A percentile compares a stretch with the other conserved stretches of the same genome.
These are phyloP conservation scores for Pherbina coryleti DNA, from an alignment of 2,888 invertebrate genomes.

Conservation along the genomic window DNA sequence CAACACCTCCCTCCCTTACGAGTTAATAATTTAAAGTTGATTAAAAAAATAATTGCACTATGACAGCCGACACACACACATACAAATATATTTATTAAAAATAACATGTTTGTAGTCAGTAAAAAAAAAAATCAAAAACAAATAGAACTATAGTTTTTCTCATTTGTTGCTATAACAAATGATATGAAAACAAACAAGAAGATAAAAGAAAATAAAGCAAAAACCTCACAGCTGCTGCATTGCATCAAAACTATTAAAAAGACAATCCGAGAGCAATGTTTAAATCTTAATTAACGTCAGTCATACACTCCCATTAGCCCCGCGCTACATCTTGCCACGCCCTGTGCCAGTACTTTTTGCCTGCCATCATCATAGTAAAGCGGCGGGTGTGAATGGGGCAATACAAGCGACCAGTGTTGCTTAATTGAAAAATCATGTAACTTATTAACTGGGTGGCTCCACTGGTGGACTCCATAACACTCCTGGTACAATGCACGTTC, in stretches of 20 bases:
- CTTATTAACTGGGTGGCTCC: neutral
- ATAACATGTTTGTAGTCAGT: neutral
- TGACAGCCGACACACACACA: neutral
- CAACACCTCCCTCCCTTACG: no score
- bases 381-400: neutral
- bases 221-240: neutral
- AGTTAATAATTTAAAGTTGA: no score
- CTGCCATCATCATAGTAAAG: no score
- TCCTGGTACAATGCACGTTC: conserved; percentile 17
- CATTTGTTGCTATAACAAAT: neutral
- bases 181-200: neutral
- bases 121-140: neutral
- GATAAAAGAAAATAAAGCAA: neutral
- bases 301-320: neutral
- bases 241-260: neutral
- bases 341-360: neutral
- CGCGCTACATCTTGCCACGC: conserved; percentile 3
- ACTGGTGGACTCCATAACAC: neutral
- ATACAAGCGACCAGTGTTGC: neutral
- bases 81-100: neutral
- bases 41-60: conserved; percentile 14
- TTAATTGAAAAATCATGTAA: conserved; percentile 21
- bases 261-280: neutral
- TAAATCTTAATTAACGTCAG: conserved; percentile 19
- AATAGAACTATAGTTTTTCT: neutral